Base-by-base conservation (phyloP, 1,140 invertebrate genomes). In the Mya arenaria region DNA sequence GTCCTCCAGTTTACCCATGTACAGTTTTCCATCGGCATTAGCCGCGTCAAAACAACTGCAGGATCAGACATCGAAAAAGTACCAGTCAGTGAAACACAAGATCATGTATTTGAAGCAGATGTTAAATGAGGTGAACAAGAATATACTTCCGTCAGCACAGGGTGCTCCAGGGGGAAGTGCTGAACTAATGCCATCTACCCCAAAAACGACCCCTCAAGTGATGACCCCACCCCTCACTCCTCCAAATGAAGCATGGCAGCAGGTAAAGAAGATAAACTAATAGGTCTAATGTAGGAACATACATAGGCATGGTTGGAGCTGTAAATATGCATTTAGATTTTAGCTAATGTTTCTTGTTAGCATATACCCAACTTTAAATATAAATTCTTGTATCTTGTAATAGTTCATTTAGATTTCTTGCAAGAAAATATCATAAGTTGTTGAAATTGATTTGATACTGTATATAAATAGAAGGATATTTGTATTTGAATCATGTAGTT, bases 161-260 rank as follows among this genome's bases (percentile, higher is more conserved):
- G 37, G 85, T 82, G 75, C 78, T 65, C 78, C 48, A 48, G 55
- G 62, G 55, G 69, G 69, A 23, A 85, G 71, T 36, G 77, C 82
- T 34, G 86, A 87, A 48, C 80, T 88, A 23, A 66, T 88, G 62
- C 89, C 90, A 10, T 86, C 89, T 2, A 90, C 90, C 8, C 90
- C 90, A 10, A 91, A 91, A 68, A 90, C 88, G 34, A 91, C 90
- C 13, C 90, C 89, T 23, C 87, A 90, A 65, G 90, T 91, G 34
- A 90, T 90, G 83, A 90, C 90, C 13, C 90, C 90, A 19, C 89
- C 90, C 19, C 72, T 91, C 17, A 90, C 89, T 34, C 90, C 90
- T 62, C 90, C 90, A 28, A 90, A 91, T 84, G 90, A 91, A 68
- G 80, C 77, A n/a, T 87, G 83, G 80, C 82, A 85, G 58, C 75